Evolutionary conservation across 1,140 invertebrate genomes (phyloP).

Genomic region (Nautilus pompilius): DNA sequence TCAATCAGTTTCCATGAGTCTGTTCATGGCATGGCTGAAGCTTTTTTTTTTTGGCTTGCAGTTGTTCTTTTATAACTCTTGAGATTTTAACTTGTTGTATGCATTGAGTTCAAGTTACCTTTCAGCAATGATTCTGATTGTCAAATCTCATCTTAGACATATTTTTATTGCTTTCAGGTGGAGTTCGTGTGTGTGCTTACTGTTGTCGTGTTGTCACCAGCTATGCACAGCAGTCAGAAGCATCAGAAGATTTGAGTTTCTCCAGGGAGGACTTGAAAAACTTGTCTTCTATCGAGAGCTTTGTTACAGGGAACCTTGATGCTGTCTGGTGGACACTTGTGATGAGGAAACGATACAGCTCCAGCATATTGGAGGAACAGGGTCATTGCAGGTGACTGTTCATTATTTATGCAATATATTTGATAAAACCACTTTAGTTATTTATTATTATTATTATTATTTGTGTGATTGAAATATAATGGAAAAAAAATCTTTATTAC

Average conservation of each 20-base stretch:
- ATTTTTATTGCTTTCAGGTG: constrained; percentile 62
- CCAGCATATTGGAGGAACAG: constrained; percentile 1
- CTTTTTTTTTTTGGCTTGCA: too few relatives aligned
- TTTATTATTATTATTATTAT: too few relatives aligned
- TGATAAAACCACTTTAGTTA: too few relatives aligned
- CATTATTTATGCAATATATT: too few relatives aligned
- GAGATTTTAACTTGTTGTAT: too few relatives aligned
- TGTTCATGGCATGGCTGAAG: too few relatives aligned
- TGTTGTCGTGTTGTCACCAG: constrained; percentile 89
- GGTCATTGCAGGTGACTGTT: constrained; percentile 5
- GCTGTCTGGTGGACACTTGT: constrained; percentile 20
- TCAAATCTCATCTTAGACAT: neutral
- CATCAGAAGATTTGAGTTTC: constrained; percentile 72
- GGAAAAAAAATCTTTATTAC: too few relatives aligned
- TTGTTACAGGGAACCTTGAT: constrained; percentile 16
- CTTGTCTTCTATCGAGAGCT: constrained; percentile 3
- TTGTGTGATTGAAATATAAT: too few relatives aligned
- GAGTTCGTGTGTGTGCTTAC: constrained; percentile 87
- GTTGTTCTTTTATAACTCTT: too few relatives aligned
- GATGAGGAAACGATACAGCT: neutral
- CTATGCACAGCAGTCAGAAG: constrained; percentile 77
- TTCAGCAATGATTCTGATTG: neutral
- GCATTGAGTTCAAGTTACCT: too few relatives aligned
- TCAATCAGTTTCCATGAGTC: too few relatives aligned
- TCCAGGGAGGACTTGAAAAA: constrained; percentile 78